Percentiles rank a stretch among this genome's conserved stretches.
Conservation (phyloP, 2,888 invertebrate genomes). For the Nycteola revayana region DNA sequence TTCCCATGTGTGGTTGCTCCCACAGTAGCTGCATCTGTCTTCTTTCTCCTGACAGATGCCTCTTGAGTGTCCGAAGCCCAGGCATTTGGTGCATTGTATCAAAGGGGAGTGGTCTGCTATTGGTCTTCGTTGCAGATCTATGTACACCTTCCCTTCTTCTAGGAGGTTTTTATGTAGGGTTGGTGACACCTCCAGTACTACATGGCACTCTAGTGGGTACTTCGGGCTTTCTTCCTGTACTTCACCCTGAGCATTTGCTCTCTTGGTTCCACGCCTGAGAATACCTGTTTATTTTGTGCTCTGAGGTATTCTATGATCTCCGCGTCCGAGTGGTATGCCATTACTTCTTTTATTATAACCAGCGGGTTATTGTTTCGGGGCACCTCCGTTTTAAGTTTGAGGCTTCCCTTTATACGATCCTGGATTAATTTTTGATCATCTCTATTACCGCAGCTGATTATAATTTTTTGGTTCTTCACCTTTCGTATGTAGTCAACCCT, state of each 20-base stretch:
- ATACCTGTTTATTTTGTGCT: background rate
- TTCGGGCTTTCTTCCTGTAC: background rate
- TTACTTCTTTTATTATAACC: too few species aligned
- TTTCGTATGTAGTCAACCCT: too few species aligned
- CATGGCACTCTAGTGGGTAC: background rate
- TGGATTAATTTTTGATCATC: too few species aligned
- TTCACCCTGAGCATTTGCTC: background rate
- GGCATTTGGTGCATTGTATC: slow-evolving; percentile 16
- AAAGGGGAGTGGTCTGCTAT: slow-evolving; percentile 19
- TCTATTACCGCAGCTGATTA: too few species aligned
- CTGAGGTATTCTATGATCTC: slow-evolving; percentile 5
- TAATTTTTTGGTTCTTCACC: too few species aligned
- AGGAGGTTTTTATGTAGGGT: background rate
- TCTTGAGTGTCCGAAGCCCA: slow-evolving; percentile 13
- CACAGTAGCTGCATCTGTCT: slow-evolving; percentile 16
- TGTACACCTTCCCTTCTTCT: background rate
- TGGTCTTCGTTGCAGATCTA: slow-evolving; percentile 5
- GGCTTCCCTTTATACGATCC: too few species aligned
- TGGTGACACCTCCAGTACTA: background rate
- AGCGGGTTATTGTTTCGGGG: too few species aligned
- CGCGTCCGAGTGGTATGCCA: background rate
- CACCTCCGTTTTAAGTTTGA: too few species aligned
- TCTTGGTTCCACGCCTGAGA: too few species aligned
- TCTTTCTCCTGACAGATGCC: slow-evolving; percentile 7
- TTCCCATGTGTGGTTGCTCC: background rate